Conservation (phyloP, 2,113 vertebrate genomes). For the Corydoras sp. region DNA sequence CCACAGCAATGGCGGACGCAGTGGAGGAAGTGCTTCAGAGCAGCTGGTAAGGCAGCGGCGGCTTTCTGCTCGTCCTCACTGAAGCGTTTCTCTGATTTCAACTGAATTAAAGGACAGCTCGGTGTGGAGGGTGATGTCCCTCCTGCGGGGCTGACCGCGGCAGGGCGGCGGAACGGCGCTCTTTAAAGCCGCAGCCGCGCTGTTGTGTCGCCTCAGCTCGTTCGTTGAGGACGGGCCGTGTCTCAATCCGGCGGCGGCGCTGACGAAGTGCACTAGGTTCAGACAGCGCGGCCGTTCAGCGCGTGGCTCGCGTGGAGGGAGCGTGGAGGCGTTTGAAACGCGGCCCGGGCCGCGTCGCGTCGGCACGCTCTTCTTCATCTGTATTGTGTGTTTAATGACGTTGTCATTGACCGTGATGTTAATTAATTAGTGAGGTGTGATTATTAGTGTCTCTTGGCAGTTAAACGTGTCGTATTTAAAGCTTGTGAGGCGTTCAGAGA, state of each 20-base stretch:
- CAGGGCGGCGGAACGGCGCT: no score
- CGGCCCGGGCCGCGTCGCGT: neutral
- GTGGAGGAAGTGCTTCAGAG: conserved; percentile 62
- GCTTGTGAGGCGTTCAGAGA: no score
- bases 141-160: no score
- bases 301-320: neutral
- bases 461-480: no score
- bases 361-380: neutral
- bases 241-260: neutral
- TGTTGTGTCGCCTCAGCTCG: no score
- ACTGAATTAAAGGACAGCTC: neutral
- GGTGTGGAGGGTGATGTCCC: no score
- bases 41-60: conserved; percentile 61
- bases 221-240: no score
- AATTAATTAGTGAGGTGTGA: no score
- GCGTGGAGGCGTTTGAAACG: neutral
- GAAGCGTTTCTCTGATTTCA: neutral
- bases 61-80: neutral
- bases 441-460: no score
- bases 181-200: no score
- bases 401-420: no score
- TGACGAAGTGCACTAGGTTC: conserved; percentile 19
- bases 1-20: conserved; percentile 70
- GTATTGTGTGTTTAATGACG: no score
- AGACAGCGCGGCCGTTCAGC: neutral